phyloP scores from a whole-genome alignment of 2,888 invertebrate species.

The Nemotelus pantherinus region DNA sequence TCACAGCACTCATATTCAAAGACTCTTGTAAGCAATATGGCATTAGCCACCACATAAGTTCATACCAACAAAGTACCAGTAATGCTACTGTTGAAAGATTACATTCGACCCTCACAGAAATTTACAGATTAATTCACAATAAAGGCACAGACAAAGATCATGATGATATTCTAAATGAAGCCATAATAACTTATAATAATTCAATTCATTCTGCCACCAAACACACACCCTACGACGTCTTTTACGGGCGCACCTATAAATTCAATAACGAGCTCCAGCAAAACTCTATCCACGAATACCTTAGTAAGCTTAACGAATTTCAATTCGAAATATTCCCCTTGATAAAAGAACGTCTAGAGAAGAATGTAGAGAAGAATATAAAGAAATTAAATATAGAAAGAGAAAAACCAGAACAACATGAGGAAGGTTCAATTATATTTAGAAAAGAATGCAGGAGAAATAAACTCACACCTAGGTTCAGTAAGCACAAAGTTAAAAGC shows the following conservation, averaged over 20 bases:
- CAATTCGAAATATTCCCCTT: conserved; percentile 16
- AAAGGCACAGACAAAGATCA: conserved; percentile 39
- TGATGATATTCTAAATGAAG: conserved; percentile 14
- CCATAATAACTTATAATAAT: conserved; percentile 29
- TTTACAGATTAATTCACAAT: conserved; percentile 48
- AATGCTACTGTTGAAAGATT: conserved; percentile 50
- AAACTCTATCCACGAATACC: conserved; percentile 35
- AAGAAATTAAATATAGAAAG: conserved; percentile 4
- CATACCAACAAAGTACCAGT: conserved; percentile 47
- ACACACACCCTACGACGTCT: conserved; percentile 12
- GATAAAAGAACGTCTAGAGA: conserved; percentile 12
- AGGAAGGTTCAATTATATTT: conserved; percentile 2
- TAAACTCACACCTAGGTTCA: conserved; percentile 27
- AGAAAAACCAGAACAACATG: background rate
- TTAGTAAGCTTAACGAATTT: conserved; percentile 30
- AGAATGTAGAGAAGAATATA: background rate
- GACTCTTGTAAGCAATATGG: no score
- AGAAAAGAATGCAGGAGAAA: conserved; percentile 25
- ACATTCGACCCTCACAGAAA: conserved; percentile 50
- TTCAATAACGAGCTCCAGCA: conserved; percentile 29
- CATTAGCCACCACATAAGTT: conserved; percentile 16
- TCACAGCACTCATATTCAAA: no score
- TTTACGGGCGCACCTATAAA: conserved; percentile 25
- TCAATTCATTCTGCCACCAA: conserved; percentile 29
- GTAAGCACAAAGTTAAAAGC: conserved; percentile 3